Percentiles rank a stretch among this genome's conserved stretches.
These are phyloP conservation scores for Tuta absoluta DNA, from an alignment of 2,888 invertebrate species.

Conservation along the genomic window DNA sequence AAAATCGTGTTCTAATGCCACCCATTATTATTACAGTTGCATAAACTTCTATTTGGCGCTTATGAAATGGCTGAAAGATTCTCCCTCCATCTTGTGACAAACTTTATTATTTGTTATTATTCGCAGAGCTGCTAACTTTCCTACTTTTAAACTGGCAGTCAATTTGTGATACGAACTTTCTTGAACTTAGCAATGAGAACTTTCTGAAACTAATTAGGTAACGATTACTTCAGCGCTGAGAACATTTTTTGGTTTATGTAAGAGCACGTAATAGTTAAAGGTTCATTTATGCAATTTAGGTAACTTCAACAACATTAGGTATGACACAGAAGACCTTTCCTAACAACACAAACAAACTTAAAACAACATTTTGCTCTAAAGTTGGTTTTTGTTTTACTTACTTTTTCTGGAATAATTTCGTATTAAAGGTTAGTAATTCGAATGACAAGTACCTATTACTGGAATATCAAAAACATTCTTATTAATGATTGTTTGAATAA, in stretches of 20 bases:
- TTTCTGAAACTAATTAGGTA: neutral
- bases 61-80: too few relatives aligned
- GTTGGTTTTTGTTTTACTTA: neutral
- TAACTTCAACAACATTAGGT: neutral
- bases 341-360: neutral
- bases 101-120: neutral
- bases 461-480: neutral
- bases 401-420: too few relatives aligned
- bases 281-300: neutral
- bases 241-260: neutral
- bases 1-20: too few relatives aligned
- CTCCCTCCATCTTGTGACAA: too few relatives aligned
- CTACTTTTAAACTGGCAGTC: neutral
- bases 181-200: neutral
- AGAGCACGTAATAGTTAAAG: neutral
- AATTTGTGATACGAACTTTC: neutral
- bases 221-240: neutral
- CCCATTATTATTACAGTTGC: too few relatives aligned
- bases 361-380: neutral
- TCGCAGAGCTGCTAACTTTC: neutral
- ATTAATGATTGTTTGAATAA: neutral
- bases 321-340: neutral
- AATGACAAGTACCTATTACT: too few relatives aligned
- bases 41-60: too few relatives aligned
- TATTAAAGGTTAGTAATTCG: too few relatives aligned